phyloP scores from a whole-genome alignment of 1,140 invertebrate genomes.

The Steinernema khuongi region DNA sequence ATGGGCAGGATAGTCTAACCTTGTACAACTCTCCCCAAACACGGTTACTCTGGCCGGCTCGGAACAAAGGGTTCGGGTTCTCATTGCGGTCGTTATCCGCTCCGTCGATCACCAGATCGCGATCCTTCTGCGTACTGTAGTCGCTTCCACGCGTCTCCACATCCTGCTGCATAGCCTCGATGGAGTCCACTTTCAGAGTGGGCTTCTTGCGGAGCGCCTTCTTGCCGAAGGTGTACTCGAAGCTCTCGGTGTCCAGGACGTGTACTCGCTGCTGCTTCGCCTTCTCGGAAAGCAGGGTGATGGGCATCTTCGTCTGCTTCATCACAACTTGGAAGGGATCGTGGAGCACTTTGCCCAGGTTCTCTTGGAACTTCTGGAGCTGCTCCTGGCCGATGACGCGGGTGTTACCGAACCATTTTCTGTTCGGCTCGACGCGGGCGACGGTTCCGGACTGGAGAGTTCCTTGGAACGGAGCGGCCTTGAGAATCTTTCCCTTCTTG shows the following conservation, averaged over 20 bases:
- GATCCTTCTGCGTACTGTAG: conserved; percentile 75
- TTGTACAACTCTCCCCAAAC: conserved; percentile 99
- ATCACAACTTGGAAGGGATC: conserved; percentile 97
- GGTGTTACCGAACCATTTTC: conserved; percentile 90
- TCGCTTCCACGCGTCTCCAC: conserved; percentile 67
- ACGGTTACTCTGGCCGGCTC: conserved; percentile 81
- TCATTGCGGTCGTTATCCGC: conserved; percentile 54
- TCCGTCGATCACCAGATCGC: conserved; percentile 68
- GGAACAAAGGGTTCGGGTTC: conserved; percentile 62
- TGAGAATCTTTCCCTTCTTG: conserved; percentile 81
- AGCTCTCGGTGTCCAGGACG: conserved; percentile 88
- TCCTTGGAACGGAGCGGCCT: conserved; percentile 87
- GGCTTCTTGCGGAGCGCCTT: conserved; percentile 86
- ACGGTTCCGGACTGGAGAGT: conserved; percentile 78
- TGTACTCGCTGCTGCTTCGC: conserved; percentile 83
- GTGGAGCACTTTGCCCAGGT: conserved; percentile 83
- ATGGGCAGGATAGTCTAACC: conserved; percentile 57
- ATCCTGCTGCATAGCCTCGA: conserved; percentile 67
- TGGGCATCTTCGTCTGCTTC: conserved; percentile 87
- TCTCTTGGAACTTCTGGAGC: conserved; percentile 92
- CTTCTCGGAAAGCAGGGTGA: conserved; percentile 87
- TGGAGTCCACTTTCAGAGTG: conserved; percentile 68
- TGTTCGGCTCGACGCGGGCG: conserved; percentile 89
- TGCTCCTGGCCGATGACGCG: conserved; percentile 79
- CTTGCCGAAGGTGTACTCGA: conserved; percentile 85